Evolutionary conservation across 2,888 invertebrate genomes (phyloP).

Genomic region (Leptodirus hochenwartii): DNA sequence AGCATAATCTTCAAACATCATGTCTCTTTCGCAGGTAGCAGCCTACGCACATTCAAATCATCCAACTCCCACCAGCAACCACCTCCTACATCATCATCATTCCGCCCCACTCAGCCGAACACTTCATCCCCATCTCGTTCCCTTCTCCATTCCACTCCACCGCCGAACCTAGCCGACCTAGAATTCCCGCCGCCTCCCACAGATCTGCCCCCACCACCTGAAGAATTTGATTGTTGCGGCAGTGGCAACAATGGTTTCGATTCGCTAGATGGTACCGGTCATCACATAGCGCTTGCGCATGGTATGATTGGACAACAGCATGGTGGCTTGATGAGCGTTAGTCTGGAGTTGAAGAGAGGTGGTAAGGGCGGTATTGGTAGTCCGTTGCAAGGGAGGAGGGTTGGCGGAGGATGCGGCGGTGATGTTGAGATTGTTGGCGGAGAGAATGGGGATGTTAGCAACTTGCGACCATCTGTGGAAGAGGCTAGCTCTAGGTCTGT

Average conservation of each 20-base stretch:
- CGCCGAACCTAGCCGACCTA: constrained; percentile 52
- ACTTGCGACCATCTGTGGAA: constrained; percentile 47
- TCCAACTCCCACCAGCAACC: too few species aligned
- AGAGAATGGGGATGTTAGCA: constrained; percentile 32
- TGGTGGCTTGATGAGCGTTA: too few species aligned
- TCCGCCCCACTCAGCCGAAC: too few species aligned
- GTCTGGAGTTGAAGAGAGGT: too few species aligned
- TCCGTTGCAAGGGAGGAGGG: too few species aligned
- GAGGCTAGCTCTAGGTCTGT: constrained; percentile 46
- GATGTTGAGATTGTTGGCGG: constrained; percentile 20
- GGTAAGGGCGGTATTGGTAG: too few species aligned
- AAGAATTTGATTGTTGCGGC: constrained; percentile 32
- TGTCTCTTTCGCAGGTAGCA: too few species aligned
- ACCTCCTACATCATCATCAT: too few species aligned
- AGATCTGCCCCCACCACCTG: constrained; percentile 62
- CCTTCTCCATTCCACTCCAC: constrained; percentile 48
- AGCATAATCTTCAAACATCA: too few species aligned
- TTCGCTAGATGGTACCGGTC: too few species aligned
- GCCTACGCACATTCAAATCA: constrained; percentile 14
- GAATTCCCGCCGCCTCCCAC: constrained; percentile 79
- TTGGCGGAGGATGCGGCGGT: neutral
- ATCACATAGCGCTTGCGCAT: too few species aligned
- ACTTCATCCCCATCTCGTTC: constrained; percentile 53
- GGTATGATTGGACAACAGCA: too few species aligned
- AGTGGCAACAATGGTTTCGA: constrained; percentile 19